Evolutionary conservation across 1,140 invertebrate species (phyloP).

Genomic region (Triops cancriformis): DNA sequence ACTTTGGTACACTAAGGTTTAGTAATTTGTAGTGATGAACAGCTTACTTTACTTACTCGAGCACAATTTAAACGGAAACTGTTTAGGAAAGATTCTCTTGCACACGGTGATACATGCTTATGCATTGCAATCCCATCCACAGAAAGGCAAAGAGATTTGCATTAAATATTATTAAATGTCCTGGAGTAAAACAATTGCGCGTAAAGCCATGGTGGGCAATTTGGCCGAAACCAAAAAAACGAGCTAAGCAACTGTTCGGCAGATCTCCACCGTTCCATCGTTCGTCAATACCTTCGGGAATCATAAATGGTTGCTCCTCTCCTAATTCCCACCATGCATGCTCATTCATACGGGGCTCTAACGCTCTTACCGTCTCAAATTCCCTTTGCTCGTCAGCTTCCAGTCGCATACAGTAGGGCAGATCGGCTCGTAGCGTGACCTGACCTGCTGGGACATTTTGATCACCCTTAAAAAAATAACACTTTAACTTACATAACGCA

Average conservation of each 20-base stretch:
- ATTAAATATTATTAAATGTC: conserved; percentile 36
- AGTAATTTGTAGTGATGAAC: too few relatives aligned
- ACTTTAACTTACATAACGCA: too few relatives aligned
- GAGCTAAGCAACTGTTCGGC: background rate
- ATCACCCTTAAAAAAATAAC: conserved; percentile 35
- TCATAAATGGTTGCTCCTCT: conserved; percentile 31
- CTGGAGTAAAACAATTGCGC: conserved; percentile 32
- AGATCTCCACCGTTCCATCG: conserved; percentile 23
- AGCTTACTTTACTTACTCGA: too few relatives aligned
- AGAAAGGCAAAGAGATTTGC: conserved; percentile 37
- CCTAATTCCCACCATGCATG: conserved; percentile 19
- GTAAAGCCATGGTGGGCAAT: conserved; percentile 35
- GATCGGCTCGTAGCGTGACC: conserved; percentile 34
- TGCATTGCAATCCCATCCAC: conserved; percentile 33
- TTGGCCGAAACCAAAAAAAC: conserved; percentile 34
- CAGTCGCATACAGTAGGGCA: conserved; percentile 33
- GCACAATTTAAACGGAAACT: too few relatives aligned
- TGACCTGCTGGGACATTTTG: conserved; percentile 36
- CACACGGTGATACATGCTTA: conserved; percentile 32
- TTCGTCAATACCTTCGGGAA: conserved; percentile 30
- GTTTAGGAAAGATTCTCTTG: conserved; percentile 25
- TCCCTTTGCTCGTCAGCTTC: conserved; percentile 32
- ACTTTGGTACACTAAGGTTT: too few relatives aligned
- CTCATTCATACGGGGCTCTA: conserved; percentile 28
- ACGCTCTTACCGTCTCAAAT: conserved; percentile 26